Percentiles rank a stretch among this genome's conserved stretches.
Evolutionary conservation across 2,113 vertebrate genomes (phyloP).

Genomic region (Lophotis ruficrista): DNA sequence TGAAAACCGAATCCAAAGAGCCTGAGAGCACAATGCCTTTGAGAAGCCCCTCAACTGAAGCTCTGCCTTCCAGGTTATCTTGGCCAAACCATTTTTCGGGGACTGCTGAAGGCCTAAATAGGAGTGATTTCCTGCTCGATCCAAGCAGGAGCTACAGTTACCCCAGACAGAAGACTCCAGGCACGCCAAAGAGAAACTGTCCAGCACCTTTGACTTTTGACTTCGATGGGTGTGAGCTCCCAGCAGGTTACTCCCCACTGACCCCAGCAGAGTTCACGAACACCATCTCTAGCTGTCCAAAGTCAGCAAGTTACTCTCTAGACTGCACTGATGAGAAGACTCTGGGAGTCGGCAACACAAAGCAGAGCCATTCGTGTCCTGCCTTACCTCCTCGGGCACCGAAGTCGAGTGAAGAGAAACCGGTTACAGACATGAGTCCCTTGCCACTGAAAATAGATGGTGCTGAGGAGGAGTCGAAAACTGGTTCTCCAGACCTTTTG

Average conservation of each 20-base stretch:
- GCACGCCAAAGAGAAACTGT: constrained; percentile 85
- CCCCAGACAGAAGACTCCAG: constrained; percentile 89
- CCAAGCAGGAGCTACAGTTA: constrained; percentile 93
- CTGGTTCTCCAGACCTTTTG: constrained; percentile 69
- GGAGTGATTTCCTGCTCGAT: constrained; percentile 82
- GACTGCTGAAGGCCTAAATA: constrained; percentile 75
- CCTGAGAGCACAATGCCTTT: constrained; percentile 69
- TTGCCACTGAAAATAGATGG: constrained; percentile 76
- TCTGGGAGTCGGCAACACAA: constrained; percentile 73
- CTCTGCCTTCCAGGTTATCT: constrained; percentile 84
- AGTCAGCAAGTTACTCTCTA: constrained; percentile 90
- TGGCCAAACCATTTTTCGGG: constrained; percentile 92
- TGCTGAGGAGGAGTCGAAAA: constrained; percentile 73
- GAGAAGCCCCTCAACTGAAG: constrained; percentile 75
- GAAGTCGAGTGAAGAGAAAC: constrained; percentile 77
- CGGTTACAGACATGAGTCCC: constrained; percentile 62
- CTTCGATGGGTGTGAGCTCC: constrained; percentile 74
- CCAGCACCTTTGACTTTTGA: constrained; percentile 86
- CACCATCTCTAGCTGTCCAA: constrained; percentile 79
- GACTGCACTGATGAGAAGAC: constrained; percentile 85
- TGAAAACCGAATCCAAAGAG: constrained; percentile 75
- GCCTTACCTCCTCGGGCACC: constrained; percentile 90
- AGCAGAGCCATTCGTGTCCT: constrained; percentile 92
- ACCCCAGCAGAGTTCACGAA: constrained; percentile 53
- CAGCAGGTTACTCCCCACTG: constrained; percentile 25